These are phyloP conservation scores for Peromyscus melanophrys DNA, from an alignment of 2,797 vertebrate genomes.

Conservation along the genomic window DNA sequence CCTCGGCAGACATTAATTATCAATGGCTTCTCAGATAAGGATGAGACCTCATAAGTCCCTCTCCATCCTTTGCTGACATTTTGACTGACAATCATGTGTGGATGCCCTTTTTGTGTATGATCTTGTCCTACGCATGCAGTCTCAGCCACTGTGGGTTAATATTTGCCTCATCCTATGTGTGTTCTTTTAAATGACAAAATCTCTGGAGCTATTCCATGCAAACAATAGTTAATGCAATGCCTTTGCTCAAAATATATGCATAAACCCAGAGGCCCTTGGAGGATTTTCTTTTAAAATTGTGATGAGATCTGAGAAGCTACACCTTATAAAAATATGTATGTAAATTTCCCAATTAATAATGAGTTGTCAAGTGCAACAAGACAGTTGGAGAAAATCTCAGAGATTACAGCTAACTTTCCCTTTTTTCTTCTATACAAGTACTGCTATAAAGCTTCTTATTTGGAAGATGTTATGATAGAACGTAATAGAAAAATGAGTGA, in stretches of 20 bases:
- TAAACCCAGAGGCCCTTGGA: neutral
- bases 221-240: neutral
- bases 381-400: neutral
- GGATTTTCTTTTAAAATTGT: neutral
- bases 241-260: neutral
- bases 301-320: neutral
- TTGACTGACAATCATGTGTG: neutral
- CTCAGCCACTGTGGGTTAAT: neutral
- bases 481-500: conserved; percentile 12
- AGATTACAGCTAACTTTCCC: neutral
- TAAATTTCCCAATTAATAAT: neutral
- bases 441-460: neutral
- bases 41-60: neutral
- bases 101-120: too few relatives aligned
- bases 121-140: neutral
- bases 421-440: neutral
- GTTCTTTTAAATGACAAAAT: neutral
- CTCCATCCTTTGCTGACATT: neutral
- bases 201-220: neutral
- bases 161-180: neutral
- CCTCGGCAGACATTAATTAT: neutral
- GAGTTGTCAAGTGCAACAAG: neutral
- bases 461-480: neutral
- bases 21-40: neutral
- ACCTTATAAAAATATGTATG: neutral